These are phyloP conservation scores for Anhinga anhinga DNA, from an alignment of 2,113 vertebrate species.

Conservation along the genomic window DNA sequence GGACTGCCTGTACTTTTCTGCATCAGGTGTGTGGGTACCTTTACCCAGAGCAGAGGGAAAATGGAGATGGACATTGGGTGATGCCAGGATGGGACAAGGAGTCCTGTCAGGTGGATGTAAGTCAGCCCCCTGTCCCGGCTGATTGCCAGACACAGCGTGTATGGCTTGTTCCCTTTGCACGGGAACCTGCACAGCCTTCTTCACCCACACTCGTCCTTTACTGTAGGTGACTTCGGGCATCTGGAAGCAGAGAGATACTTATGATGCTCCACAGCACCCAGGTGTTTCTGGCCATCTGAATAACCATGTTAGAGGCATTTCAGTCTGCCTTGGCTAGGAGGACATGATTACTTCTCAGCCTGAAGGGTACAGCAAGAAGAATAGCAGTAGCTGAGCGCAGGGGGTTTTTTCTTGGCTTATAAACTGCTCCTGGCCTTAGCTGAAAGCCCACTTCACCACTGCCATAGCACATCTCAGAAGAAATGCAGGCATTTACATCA, in stretches of 20 bases:
- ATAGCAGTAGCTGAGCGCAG: not conserved
- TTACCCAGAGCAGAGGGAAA: not conserved
- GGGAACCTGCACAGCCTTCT: not conserved
- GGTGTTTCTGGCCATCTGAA: not conserved
- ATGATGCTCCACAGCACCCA: not conserved
- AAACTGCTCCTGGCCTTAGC: not conserved
- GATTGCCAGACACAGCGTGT: accelerated
- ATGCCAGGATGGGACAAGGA: not conserved
- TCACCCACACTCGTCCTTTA: accelerated
- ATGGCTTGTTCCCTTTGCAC: not conserved
- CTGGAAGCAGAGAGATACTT: not conserved
- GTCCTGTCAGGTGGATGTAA: not conserved
- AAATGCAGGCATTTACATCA: not conserved
- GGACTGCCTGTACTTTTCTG: not conserved
- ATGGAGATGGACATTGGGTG: not conserved
- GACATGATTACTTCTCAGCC: not conserved
- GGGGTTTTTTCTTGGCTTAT: not conserved
- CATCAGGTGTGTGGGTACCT: not conserved
- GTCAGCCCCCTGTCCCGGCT: accelerated
- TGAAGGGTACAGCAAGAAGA: not conserved
- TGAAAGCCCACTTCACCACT: not conserved
- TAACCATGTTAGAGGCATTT: not conserved
- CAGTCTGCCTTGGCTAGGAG: not conserved
- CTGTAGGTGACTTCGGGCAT: not conserved
- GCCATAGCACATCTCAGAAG: not conserved